These are phyloP conservation scores for Melanotaenia boesemani DNA, from an alignment of 2,797 vertebrate species.

Conservation along the genomic window DNA sequence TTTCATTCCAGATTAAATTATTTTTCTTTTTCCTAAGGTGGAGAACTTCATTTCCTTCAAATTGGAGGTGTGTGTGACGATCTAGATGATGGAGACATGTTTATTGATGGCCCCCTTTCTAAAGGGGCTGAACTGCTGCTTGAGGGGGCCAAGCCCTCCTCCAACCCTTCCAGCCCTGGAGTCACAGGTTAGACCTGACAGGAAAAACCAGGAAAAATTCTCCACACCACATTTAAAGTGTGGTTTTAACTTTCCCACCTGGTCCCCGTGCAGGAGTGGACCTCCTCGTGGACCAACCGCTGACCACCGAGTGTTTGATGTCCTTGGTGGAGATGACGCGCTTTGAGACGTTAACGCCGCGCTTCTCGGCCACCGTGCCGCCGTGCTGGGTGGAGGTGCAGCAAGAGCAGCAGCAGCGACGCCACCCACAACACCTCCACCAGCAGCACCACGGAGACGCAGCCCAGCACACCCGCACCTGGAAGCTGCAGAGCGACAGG, in stretches of 20 bases:
- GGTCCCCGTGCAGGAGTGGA: slow-evolving; percentile 87
- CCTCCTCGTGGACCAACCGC: slow-evolving; percentile 94
- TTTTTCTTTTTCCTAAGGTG: slow-evolving; percentile 83
- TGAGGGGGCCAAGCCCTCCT: slow-evolving; percentile 93
- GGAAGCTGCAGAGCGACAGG: slow-evolving; percentile 98
- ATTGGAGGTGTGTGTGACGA: slow-evolving; percentile 99
- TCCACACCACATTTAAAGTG: neutral
- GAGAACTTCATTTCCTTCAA: slow-evolving; percentile 99
- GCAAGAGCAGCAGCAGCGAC: slow-evolving; percentile 97
- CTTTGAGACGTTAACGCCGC: slow-evolving; percentile 96
- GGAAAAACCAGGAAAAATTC: neutral
- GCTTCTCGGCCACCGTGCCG: slow-evolving; percentile 97
- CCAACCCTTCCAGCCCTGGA: slow-evolving; percentile 96
- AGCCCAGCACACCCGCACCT: slow-evolving; percentile 97
- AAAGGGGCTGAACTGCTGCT: slow-evolving; percentile 93
- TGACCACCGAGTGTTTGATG: slow-evolving; percentile 92
- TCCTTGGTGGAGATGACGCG: slow-evolving; percentile 96
- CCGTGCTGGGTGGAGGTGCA: slow-evolving; percentile 99
- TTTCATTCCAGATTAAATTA: neutral
- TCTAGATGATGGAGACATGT: slow-evolving; percentile 96
- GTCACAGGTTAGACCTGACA: slow-evolving; percentile 89
- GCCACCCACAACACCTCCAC: slow-evolving; percentile 97
- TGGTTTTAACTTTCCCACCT: neutral
- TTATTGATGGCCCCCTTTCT: slow-evolving; percentile 96
- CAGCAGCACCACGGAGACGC: slow-evolving; percentile 99